phyloP scores from a whole-genome alignment of 2,797 vertebrate genomes.

The Lindbergichthys nudifrons region DNA sequence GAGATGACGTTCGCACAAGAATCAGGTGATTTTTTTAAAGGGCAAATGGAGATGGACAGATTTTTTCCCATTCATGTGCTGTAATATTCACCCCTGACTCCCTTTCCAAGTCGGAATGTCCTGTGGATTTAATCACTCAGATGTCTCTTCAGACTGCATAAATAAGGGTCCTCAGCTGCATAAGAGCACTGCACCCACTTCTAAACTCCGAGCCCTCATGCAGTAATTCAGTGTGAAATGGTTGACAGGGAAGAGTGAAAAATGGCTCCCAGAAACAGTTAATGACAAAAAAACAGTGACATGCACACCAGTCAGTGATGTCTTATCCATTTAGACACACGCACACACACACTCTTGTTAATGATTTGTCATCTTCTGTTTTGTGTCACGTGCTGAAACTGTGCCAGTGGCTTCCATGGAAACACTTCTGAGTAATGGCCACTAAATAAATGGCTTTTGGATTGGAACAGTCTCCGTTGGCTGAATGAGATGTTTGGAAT shows the following conservation, averaged over 20 bases:
- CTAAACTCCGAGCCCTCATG: constrained; percentile 54
- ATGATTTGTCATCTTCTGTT: constrained; percentile 72
- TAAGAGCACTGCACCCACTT: constrained; percentile 48
- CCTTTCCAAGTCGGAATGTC: constrained; percentile 32
- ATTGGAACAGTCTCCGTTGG: constrained; percentile 72
- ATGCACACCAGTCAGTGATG: constrained; percentile 42
- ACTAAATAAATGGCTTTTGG: constrained; percentile 72
- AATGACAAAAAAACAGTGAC: constrained; percentile 42
- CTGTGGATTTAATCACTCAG: constrained; percentile 56
- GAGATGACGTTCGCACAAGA: constrained; percentile 62
- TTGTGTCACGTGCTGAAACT: constrained; percentile 54
- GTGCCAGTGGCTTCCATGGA: constrained; percentile 55
- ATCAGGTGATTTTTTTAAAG: constrained; percentile 66
- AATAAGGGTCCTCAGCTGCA: constrained; percentile 56
- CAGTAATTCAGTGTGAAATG: constrained; percentile 72
- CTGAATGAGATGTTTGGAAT: constrained; percentile 80
- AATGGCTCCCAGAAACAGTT: constrained; percentile 52
- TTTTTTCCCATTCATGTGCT: constrained; percentile 11
- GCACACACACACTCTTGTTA: constrained; percentile 41
- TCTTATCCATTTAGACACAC: constrained; percentile 4
- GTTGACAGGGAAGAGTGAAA: constrained; percentile 65
- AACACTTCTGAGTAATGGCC: constrained; percentile 50
- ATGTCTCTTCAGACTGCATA: constrained; percentile 62
- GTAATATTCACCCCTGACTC: constrained; percentile 40
- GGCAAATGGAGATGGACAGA: constrained; percentile 50